Conservation (phyloP, 2,797 vertebrate species). For the Ctenosaura bakeri region DNA sequence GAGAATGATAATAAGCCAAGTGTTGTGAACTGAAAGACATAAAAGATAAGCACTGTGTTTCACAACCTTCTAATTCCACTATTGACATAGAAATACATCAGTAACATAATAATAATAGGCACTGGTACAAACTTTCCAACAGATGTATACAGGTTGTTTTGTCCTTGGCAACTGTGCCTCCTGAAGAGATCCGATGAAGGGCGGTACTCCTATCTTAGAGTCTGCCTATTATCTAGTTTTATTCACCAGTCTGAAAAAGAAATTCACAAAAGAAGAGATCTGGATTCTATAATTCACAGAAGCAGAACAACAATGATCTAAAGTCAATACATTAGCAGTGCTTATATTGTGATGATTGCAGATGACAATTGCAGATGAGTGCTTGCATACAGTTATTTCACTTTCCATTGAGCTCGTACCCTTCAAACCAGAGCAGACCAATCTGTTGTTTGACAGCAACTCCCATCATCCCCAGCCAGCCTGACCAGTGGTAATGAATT, state of each 20-base stretch:
- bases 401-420: neutral
- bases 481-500: neutral
- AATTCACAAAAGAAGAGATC: neutral
- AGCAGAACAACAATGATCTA: neutral
- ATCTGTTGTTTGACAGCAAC: neutral
- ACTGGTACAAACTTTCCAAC: neutral
- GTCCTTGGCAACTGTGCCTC: neutral
- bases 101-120: conserved; percentile 12
- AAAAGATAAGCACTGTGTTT: conserved; percentile 26
- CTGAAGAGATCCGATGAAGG: conserved; percentile 4
- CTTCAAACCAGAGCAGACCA: neutral
- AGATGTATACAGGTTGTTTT: neutral
- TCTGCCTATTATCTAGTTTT: conserved; percentile 3
- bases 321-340: neutral
- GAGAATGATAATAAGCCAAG: conserved; percentile 13
- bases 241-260: neutral
- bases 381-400: neutral
- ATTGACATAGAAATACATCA: conserved; percentile 13
- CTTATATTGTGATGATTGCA: neutral
- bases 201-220: neutral
- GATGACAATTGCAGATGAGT: neutral
- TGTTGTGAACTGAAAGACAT: conserved; percentile 15
- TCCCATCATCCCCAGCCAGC: neutral
- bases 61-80: conserved; percentile 10
- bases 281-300: conserved; percentile 3